Conservation (phyloP, 1,140 invertebrate genomes). For the Phthorimaea operculella region DNA sequence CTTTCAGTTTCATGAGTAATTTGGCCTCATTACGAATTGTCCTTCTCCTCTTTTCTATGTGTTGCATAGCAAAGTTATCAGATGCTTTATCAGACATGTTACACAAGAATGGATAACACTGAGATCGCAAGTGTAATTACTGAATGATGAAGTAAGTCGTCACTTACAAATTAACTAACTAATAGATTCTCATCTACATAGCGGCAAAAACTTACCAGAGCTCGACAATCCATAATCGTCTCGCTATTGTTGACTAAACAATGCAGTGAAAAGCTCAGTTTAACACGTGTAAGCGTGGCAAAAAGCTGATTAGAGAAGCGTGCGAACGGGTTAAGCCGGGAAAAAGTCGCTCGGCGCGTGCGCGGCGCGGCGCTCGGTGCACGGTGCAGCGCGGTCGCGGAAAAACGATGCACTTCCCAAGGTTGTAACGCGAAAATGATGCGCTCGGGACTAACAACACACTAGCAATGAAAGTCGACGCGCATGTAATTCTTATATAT, state of each 20-base stretch:
- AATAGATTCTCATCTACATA: constrained; percentile 10
- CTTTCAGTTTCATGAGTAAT: too few species aligned
- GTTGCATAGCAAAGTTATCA: too few species aligned
- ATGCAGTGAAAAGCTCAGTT: constrained; percentile 43
- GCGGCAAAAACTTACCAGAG: constrained; percentile 40
- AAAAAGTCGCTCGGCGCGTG: constrained; percentile 2
- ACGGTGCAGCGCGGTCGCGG: constrained; percentile 12
- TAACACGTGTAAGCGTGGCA: constrained; percentile 16
- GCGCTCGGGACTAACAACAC: constrained; percentile 22
- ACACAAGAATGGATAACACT: too few species aligned
- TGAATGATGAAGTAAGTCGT: constrained; percentile 1
- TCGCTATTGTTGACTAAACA: constrained; percentile 35
- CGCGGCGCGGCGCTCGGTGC: constrained; percentile 6
- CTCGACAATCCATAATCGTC: constrained; percentile 46
- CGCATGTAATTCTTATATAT: constrained; percentile 49
- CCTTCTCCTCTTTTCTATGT: too few species aligned
- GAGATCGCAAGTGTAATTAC: not conserved
- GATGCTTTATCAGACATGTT: too few species aligned
- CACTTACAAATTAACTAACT: constrained; percentile 1
- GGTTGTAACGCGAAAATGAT: constrained; percentile 19
- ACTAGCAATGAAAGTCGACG: constrained; percentile 41
- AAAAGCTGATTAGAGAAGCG: constrained; percentile 25
- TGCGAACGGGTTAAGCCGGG: constrained; percentile 18
- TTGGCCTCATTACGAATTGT: too few species aligned
- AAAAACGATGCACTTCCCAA: constrained; percentile 28